Evolutionary conservation across 92 coral and sea anemone species (phyloP).

Genomic region (Scolanthus callimorphus): DNA sequence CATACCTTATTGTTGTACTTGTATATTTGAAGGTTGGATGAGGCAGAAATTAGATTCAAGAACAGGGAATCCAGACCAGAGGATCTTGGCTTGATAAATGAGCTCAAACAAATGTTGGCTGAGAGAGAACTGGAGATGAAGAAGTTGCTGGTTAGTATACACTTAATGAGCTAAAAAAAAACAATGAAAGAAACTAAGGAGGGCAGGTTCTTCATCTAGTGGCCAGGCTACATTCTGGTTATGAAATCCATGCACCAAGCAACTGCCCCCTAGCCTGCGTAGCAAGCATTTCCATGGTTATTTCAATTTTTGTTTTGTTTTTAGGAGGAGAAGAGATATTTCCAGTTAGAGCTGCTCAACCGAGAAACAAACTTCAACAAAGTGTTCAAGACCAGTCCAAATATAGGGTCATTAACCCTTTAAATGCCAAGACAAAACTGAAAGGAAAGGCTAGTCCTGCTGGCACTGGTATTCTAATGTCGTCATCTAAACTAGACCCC

Average conservation of each 20-base stretch:
- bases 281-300: no score
- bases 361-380: conserved; percentile 98
- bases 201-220: no score
- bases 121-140: conserved; percentile 94
- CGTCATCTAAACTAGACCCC: conserved; percentile 84
- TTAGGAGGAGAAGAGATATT: conserved; percentile 94
- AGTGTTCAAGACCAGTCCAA: conserved; percentile 76
- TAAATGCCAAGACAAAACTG: conserved; percentile 84
- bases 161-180: no score
- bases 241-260: no score
- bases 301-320: conserved; percentile 6
- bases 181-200: no score
- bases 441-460: conserved; percentile 40
- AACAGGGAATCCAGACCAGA: conserved; percentile 87
- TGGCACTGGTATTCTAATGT: conserved; percentile 47
- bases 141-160: conserved; percentile 72
- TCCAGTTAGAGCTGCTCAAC: conserved; percentile 92
- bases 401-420: conserved; percentile 94
- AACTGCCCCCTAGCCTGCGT: no score
- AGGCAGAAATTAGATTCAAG: conserved; percentile 91
- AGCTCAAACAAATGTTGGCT: conserved; percentile 72
- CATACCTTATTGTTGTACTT: no score
- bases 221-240: no score
- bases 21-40: no score
- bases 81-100: conserved; percentile 77